A percentile compares a stretch with the other conserved stretches of the same genome.
Conservation (phyloP, 2,797 vertebrate species). For the Philypnodon macrostomus region DNA sequence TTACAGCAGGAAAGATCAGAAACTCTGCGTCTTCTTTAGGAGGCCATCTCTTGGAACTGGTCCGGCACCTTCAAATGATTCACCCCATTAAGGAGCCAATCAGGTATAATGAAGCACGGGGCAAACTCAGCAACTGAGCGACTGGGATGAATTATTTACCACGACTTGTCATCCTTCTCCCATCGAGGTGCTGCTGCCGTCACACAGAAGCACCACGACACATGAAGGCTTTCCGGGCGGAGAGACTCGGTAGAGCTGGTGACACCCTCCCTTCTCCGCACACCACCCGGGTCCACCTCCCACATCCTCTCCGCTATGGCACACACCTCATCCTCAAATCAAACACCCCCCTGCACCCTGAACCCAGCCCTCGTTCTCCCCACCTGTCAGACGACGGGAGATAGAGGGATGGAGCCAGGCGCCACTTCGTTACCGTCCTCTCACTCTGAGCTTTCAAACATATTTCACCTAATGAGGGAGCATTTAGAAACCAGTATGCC, state of each 20-base stretch:
- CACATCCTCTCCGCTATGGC: constrained; percentile 49
- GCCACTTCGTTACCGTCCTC: constrained; percentile 73
- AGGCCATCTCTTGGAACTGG: constrained; percentile 38
- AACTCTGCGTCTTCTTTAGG: constrained; percentile 40
- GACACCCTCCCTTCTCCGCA: constrained; percentile 36
- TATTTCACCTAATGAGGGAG: constrained; percentile 96
- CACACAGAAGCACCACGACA: constrained; percentile 54
- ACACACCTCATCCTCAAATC: constrained; percentile 63
- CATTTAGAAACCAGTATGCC: constrained; percentile 89
- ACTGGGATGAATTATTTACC: constrained; percentile 78
- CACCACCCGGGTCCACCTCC: constrained; percentile 60
- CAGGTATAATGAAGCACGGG: constrained; percentile 71
- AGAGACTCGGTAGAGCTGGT: constrained; percentile 53
- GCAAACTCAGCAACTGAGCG: constrained; percentile 57
- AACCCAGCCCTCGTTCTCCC: constrained; percentile 57
- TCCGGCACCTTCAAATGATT: constrained; percentile 49
- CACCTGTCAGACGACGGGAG: constrained; percentile 69
- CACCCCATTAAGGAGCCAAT: constrained; percentile 75
- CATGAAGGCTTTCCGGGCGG: constrained; percentile 61
- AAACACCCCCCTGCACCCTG: constrained; percentile 51
- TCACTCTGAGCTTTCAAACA: constrained; percentile 87
- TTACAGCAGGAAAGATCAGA: constrained; percentile 51
- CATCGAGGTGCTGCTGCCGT: constrained; percentile 47
- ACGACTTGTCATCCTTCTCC: constrained; percentile 62
- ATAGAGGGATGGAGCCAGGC: constrained; percentile 66